Evolutionary conservation across 2,888 invertebrate genomes (phyloP), one percentile per base, ranked within the genome.

Genomic region (Nomada ferruginata): DNA sequence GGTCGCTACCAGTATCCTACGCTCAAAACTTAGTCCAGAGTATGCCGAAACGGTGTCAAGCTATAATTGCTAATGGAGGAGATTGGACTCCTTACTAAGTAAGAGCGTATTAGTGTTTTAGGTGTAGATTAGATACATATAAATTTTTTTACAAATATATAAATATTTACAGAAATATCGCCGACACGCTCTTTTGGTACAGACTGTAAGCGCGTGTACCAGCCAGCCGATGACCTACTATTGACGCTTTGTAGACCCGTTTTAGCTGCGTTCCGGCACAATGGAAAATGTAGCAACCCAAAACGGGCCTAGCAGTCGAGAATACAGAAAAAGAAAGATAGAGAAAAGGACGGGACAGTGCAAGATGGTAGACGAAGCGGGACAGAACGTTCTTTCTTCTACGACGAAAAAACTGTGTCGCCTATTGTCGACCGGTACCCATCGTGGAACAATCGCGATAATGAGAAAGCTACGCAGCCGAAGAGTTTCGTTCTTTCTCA

Each of bases 391-490:
- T 75, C 77, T 80, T 80, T 82, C 85, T 82, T 76, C 76, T 23
- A 83, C 87, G 84, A 88, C 84, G 88, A 90, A 92, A 91, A 91
- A 91, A 90, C 89, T 91, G 89, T 91, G 91, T 92, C 92, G 90
- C 71, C 88, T 86, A 91, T 92, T 92, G 92, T 91, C 86, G 90
- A 85, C 86, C 87, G 86, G 85, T 91, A 89, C 86, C 89, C 86
- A 88, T 88, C 84, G 88, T 86, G 87, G 88, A 92, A 92, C 92
- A 93, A 93, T 92, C 90, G 90, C 83, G 89, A 91, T 93, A 93
- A 93, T 93, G 92, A 92, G 90, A 92, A 92, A 92, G 90, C 91
- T 89, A 91, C 92, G 91, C 91, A 91, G 89, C 85, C 88, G 87
- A 91, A 91, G 87, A 89, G 87, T 85, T 83, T 84, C 84, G 59